A percentile compares a stretch with the other conserved stretches of the same genome.
phyloP scores from a whole-genome alignment of 2,113 vertebrate species.

The Amphilophus citrinellus region DNA sequence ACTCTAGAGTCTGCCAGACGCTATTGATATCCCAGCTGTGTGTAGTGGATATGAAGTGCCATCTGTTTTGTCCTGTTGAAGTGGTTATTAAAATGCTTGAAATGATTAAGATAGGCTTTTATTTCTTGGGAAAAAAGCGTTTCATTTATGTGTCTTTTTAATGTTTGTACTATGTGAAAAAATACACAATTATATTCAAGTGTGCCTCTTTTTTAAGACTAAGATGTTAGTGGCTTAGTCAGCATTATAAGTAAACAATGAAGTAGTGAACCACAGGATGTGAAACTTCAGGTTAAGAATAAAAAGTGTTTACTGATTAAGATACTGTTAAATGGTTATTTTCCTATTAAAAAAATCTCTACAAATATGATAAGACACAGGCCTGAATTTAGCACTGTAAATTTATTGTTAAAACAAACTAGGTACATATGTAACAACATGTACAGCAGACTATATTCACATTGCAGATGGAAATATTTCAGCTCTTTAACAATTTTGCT shows the following conservation, averaged over 20 bases:
- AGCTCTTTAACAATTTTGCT: background rate
- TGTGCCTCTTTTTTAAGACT: constrained; percentile 24
- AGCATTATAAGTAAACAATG: no score
- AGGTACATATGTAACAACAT: background rate
- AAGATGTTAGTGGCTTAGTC: no score
- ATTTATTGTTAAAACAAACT: background rate
- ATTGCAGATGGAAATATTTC: constrained; percentile 9
- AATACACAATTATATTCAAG: constrained; percentile 35
- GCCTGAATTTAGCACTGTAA: background rate
- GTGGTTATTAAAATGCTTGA: background rate
- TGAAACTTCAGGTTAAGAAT: background rate
- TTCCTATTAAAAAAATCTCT: background rate
- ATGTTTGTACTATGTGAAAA: constrained; percentile 51
- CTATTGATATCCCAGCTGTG: no score
- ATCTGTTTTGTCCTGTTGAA: no score
- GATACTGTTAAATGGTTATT: no score
- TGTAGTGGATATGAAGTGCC: no score
- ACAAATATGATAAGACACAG: background rate
- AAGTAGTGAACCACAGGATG: background rate
- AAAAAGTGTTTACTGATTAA: no score
- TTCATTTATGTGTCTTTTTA: background rate
- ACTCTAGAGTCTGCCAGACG: no score
- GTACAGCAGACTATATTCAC: constrained; percentile 26
- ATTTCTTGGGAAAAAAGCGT: constrained; percentile 19
- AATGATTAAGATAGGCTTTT: background rate